Evolutionary conservation across 2,888 invertebrate species (phyloP), one percentile per base, ranked within the genome.

Genomic region (Scrobipalpa atriplicella): DNA sequence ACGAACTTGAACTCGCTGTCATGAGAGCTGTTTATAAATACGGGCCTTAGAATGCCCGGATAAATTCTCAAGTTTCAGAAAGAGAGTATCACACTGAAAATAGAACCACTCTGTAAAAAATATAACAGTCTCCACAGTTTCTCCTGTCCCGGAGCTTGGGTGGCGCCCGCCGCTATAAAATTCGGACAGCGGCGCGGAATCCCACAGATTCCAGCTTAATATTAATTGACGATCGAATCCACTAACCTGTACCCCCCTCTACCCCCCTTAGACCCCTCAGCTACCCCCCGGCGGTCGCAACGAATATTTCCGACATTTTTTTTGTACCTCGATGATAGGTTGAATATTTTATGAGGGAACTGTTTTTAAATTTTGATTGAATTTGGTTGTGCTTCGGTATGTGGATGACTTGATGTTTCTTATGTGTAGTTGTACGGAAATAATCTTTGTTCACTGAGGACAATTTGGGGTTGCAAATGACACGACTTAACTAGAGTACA

Each of bases 111-210:
- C 29, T 29, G 2, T 29, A 29, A 29, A 29, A 29, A 29, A 29
- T 29, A n/a, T 5, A 29, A 19, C 18, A 19, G n/a, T n/a, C 86
- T 90, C 89, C 71, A 83, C 62, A 0, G 9, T 0, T 56, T 18
- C 9, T 70, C 43, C 51, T 82, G 76, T 74, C 13, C 83, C 76
- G 68, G 84, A 75, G 89, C 90, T 83, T 91, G 92, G 92, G 92
- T 91, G 92, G 92, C 92, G 91, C 91, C 91, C 84, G 89, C 85
- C 89, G 87, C 91, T 89, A 92, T 92, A 92, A 92, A 92, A 92
- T 92, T 92, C 90, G 92, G 90, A 89, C 90, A 86, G 87, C 89
- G 90, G 89, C 89, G 91, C 86, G 89, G 92, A 92, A 91, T 92
- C 92, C 91, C 90, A 92, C 91, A 91, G 92, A 92, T 92, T 91